Percentiles rank a stretch among this genome's conserved stretches.
phyloP scores from a whole-genome alignment of 2,113 vertebrate species.

The Xiphophorus maculatus region DNA sequence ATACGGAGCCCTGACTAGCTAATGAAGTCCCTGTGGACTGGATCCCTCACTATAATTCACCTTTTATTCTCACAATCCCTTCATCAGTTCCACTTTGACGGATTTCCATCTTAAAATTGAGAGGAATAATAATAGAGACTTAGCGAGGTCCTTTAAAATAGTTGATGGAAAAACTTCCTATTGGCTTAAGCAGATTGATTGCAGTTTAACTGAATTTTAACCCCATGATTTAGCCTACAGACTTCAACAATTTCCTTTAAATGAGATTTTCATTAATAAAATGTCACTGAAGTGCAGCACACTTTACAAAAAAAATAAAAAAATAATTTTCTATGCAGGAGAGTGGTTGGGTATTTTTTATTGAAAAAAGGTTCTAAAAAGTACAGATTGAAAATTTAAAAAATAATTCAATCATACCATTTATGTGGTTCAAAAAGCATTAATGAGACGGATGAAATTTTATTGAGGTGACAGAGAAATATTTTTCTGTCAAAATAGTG shows the following conservation, averaged over 20 bases:
- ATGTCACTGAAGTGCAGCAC: background rate
- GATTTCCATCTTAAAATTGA: slow-evolving; percentile 6
- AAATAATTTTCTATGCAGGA: too few relatives aligned
- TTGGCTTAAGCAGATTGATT: background rate
- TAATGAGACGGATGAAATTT: too few relatives aligned
- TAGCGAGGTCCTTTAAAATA: background rate
- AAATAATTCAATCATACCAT: too few relatives aligned
- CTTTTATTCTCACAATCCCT: slow-evolving; percentile 47
- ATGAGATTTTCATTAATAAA: background rate
- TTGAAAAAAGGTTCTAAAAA: too few relatives aligned
- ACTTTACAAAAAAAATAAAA: background rate
- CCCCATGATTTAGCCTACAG: background rate
- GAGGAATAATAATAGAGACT: background rate
- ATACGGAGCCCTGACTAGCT: slow-evolving; percentile 16
- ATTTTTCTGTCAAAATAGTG: too few relatives aligned
- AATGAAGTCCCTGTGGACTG: slow-evolving; percentile 55
- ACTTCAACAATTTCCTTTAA: background rate
- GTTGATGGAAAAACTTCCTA: background rate
- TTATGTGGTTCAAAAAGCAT: too few relatives aligned
- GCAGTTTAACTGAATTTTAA: background rate
- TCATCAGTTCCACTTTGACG: slow-evolving; percentile 15
- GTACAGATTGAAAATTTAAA: too few relatives aligned
- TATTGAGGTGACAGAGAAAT: too few relatives aligned
- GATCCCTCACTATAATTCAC: slow-evolving; percentile 34
- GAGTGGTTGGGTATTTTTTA: too few relatives aligned